Base-by-base conservation (phyloP, 1,140 invertebrate species). In the Pogonomyrmex californicus region DNA sequence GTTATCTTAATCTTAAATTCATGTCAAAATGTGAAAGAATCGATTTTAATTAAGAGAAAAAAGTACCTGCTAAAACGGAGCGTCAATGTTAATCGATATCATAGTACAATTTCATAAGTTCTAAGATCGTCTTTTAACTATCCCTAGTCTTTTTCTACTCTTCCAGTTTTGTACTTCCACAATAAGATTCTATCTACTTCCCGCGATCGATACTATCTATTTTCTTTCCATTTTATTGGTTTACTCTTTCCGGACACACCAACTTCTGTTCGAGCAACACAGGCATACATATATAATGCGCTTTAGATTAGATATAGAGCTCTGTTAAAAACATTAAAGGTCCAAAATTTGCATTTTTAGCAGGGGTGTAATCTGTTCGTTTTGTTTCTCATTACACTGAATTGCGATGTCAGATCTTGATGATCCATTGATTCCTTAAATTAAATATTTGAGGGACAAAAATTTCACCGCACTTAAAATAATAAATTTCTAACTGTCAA, bases 101-200 rank as follows among this genome's bases (percentile, higher is more conserved):
- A 9, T 41, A 41, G 47, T 5, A 30, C 33, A 10, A 78, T 36
- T 36, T 47, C 58, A n/a, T 49, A 63, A 44, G 9, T 63, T 63
- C 17, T 78, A n/a, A 81, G 5, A 63, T 41, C 63, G 36, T 70
- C 49, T 62, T 58, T 49, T 83, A 75, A 83, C 44, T 73, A 66
- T 10, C 23, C 41, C 36, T 88, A 76, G 56, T 75, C 81, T 30
- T 90, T 92, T 91, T 92, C 58, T 91, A 92, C 90, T 92, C 91
- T 92, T 92, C 88, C 91, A 92, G 81, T 92, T 92, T 92, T 92
- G 65, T 92, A 92, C 91, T 91, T 91, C 87, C 86, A 86, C 6
- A 12, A 36, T 44, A 68, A 79, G 36, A 68, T 66, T 68, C 9
- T 51, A 66, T 79, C 77, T 23, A 1, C 12, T 47, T 38, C 70